Evolutionary conservation across 2,888 invertebrate species (phyloP).

Genomic region (Neria commutata): DNA sequence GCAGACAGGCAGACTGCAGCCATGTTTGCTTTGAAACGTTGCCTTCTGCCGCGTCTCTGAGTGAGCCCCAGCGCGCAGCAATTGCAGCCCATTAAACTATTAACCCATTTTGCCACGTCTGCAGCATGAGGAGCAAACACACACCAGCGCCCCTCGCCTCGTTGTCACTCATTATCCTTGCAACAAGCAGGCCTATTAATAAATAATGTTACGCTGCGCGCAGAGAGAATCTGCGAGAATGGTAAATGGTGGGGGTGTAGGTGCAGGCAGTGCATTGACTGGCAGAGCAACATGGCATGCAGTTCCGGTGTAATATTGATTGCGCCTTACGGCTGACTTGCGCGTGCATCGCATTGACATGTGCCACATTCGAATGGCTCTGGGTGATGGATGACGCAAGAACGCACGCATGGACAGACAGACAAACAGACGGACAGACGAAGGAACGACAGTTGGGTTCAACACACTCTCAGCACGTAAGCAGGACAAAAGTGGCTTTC

Average conservation of each 20-base stretch:
- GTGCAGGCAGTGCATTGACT: conserved; percentile 1
- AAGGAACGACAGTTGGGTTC: background rate
- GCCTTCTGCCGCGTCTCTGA: too few species aligned
- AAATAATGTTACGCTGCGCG: conserved; percentile 18
- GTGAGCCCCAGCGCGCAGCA: too few species aligned
- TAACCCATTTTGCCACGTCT: conserved; percentile 10
- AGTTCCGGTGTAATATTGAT: conserved; percentile 11
- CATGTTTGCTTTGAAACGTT: too few species aligned
- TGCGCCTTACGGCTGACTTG: background rate
- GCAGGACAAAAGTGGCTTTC: background rate
- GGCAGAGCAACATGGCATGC: conserved; percentile 5
- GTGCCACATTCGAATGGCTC: background rate
- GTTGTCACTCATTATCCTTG: background rate
- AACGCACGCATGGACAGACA: too few species aligned
- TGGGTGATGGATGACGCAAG: too few species aligned
- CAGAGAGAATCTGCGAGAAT: background rate
- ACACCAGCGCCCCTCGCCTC: background rate
- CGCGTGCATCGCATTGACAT: background rate
- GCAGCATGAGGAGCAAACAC: background rate
- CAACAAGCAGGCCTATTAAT: conserved; percentile 16
- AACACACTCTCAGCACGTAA: background rate
- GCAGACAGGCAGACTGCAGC: too few species aligned
- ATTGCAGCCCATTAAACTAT: background rate
- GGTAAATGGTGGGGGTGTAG: background rate
- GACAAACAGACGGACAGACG: too few species aligned